Conservation (phyloP, 2,113 vertebrate species). For the Pelmatolapia mariae region DNA sequence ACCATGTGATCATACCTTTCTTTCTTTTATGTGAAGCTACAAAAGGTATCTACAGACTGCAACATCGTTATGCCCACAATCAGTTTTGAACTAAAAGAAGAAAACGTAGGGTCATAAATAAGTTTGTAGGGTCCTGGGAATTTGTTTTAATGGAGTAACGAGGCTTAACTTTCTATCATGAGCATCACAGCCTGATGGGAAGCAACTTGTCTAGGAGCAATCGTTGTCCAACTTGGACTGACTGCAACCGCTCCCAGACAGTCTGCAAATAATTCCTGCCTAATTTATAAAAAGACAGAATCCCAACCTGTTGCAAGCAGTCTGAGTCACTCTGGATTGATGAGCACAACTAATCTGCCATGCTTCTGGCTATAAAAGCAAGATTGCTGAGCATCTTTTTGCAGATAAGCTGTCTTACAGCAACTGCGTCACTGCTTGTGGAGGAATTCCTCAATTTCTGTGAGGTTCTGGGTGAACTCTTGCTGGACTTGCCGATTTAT, state of each 20-base stretch:
- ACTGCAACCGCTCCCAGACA: neutral
- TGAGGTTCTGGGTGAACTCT: neutral
- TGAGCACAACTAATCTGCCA: neutral
- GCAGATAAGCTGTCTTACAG: neutral
- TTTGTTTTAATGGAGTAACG: neutral
- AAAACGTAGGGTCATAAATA: neutral
- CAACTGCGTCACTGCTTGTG: neutral
- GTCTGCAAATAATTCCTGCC: neutral
- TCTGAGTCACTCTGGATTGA: neutral
- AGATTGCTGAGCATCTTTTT: neutral
- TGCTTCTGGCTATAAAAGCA: neutral
- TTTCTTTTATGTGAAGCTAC: neutral
- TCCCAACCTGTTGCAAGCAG: neutral
- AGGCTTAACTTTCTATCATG: neutral
- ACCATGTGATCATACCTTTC: neutral
- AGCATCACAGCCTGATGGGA: neutral
- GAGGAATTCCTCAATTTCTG: neutral
- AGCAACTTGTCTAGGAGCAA: neutral
- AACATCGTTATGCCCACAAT: neutral
- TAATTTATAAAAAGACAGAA: neutral
- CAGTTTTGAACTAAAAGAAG: neutral
- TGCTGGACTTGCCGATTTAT: neutral
- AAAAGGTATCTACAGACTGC: neutral
- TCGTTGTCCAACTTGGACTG: neutral
- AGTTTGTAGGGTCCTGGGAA: neutral